Percentiles rank a stretch among this genome's conserved stretches.
Conservation (phyloP, 30 jellyfish, hydroid and myxozoan genomes). For the Cassiopea andromeda region DNA sequence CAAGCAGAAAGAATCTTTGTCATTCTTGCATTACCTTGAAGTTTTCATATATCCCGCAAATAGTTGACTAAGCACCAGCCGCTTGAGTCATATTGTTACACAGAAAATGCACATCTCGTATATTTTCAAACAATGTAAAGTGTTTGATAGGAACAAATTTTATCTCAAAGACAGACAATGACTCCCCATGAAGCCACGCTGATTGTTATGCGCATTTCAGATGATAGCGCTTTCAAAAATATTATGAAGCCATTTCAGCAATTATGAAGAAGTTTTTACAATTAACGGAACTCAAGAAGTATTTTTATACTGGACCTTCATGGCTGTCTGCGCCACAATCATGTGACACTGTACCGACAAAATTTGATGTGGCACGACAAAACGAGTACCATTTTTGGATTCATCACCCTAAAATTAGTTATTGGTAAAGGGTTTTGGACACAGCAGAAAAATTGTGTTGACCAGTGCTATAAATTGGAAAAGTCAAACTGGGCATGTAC, state of each 20-base stretch:
- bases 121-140: neutral
- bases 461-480: constrained; percentile 15
- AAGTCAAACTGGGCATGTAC: too few species aligned
- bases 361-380: constrained; percentile 26
- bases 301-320: neutral
- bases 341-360: constrained; percentile 15
- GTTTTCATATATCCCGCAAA: neutral
- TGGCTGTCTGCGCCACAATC: neutral
- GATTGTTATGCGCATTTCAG: neutral
- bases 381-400: constrained; percentile 18
- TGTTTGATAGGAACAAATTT: neutral
- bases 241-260: neutral
- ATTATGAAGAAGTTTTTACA: neutral
- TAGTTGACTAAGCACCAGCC: neutral
- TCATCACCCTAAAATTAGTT: constrained; percentile 46
- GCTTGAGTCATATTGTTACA: neutral
- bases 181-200: neutral
- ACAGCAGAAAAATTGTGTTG: constrained; percentile 48
- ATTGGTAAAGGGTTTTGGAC: constrained; percentile 12
- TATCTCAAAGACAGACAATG: neutral
- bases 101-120: neutral
- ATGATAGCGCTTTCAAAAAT: neutral
- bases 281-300: neutral
- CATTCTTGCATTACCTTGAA: neutral
- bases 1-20: neutral